Evolutionary conservation across 2,797 vertebrate species (phyloP), one percentile per base, ranked within the genome.

Genomic region (Percopsis omiscomaycus): DNA sequence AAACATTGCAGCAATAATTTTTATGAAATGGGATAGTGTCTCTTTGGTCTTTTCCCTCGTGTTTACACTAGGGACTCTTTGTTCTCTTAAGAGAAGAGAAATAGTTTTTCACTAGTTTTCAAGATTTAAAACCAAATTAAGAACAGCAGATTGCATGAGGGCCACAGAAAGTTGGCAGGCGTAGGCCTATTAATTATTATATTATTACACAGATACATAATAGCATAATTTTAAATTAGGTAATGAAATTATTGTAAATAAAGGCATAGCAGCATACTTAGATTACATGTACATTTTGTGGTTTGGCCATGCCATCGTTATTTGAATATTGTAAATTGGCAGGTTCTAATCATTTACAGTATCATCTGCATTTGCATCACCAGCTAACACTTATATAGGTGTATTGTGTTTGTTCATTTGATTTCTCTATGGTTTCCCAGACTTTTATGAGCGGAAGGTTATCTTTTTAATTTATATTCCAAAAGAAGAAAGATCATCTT

Each of bases 61-160:
- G 56, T 61, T 73, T 27, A 55, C 76, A 52, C 37, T 58, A 5
- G 64, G 52, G 68, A 81, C 16, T 3, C 61, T 69, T 66, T 73
- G 71, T 75, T 72, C 64, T 27, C 59, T 50, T 61, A 15, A 60
- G 54, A 75, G 15, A 58, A 2, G 32, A 59, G 32, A 54, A 16
- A 0, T 59, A 29, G 28, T 47, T 22, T 68, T 64, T 67, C 64
- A 46, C 6, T 45, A 13, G 30, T 47, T 8, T 47, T 14, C 4
- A 12, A 27, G 52, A 37, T 37, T 45, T 64, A 55, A 2, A 53
- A 52, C 58, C 8, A 58, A 80, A 74, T 68, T 66, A 73, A 67
- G 56, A 61, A 11, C 22, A 55, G 55, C 13, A 27, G 37, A 29
- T n/a, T 10, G 59, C 50, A 64, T 54, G 66, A 73, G 59, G 55